Conservation (phyloP, 1,140 invertebrate genomes). For the Grapholita molesta region DNA sequence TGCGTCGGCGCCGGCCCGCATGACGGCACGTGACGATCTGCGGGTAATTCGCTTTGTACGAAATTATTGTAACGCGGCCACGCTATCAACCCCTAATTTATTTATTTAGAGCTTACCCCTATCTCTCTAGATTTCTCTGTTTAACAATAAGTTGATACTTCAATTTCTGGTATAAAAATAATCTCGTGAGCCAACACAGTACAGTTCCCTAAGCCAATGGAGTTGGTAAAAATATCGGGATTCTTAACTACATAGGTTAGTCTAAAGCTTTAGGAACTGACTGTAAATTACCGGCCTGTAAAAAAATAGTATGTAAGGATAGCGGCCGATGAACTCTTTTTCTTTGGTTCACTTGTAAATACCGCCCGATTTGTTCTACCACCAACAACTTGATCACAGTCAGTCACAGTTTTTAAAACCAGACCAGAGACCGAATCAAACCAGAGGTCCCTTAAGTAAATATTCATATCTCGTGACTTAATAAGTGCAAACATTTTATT, state of each 20-base stretch:
- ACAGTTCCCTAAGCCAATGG: too few species aligned
- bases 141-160: too few species aligned
- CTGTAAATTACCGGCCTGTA: neutral
- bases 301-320: neutral
- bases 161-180: too few species aligned
- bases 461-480: neutral
- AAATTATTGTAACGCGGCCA: constrained; percentile 25
- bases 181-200: too few species aligned
- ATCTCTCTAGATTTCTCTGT: constrained; percentile 56
- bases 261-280: too few species aligned
- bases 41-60: constrained; percentile 32
- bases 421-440: neutral
- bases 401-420: neutral
- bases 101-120: constrained; percentile 43
- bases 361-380: constrained; percentile 48
- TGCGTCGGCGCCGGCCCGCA: constrained; percentile 35
- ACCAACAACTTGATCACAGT: neutral
- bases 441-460: neutral
- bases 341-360: constrained; percentile 42
- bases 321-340: constrained; percentile 45
- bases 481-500: neutral
- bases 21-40: constrained; percentile 43
- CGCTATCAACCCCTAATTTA: constrained; percentile 43
- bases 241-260: too few species aligned
- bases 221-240: too few species aligned